Conservation (phyloP, 2,113 vertebrate genomes). For the Dissostichus mawsoni region DNA sequence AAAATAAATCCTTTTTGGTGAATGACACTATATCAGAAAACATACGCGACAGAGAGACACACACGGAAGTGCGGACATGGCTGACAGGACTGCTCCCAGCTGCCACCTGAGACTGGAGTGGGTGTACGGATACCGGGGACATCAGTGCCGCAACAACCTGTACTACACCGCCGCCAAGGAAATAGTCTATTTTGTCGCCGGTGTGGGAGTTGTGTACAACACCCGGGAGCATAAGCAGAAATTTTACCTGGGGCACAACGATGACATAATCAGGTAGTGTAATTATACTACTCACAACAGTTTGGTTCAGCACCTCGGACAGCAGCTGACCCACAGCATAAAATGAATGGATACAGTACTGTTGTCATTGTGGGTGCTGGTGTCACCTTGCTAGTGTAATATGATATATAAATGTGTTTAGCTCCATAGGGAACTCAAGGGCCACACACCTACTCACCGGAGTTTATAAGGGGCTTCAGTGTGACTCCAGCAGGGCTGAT, state of each 20-base stretch:
- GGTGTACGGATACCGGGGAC: conserved; percentile 98
- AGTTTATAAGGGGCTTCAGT: conserved; percentile 22
- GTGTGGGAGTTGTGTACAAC: conserved; percentile 97
- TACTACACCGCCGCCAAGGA: conserved; percentile 98
- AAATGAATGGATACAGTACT: conserved; percentile 17
- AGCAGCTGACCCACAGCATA: conserved; percentile 38
- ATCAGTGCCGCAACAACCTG: conserved; percentile 99
- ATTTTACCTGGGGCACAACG: conserved; percentile 98
- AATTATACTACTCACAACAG: neutral
- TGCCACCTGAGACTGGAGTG: conserved; percentile 98
- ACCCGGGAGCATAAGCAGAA: conserved; percentile 98
- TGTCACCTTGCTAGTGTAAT: conserved; percentile 69
- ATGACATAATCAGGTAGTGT: conserved; percentile 98
- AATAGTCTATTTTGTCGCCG: conserved; percentile 98
- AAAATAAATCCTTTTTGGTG: conserved; percentile 77
- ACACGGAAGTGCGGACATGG: conserved; percentile 88
- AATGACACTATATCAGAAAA: conserved; percentile 76
- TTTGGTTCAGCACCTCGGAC: conserved; percentile 73
- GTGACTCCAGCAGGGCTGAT: conserved; percentile 24
- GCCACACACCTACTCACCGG: neutral
- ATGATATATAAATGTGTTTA: conserved; percentile 26
- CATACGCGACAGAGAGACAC: conserved; percentile 70
- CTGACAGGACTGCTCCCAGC: conserved; percentile 95
- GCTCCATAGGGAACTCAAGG: conserved; percentile 1
- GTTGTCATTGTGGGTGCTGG: conserved; percentile 46